Evolutionary conservation across 2,113 vertebrate species (phyloP).

Genomic region (Globicephala melas): DNA sequence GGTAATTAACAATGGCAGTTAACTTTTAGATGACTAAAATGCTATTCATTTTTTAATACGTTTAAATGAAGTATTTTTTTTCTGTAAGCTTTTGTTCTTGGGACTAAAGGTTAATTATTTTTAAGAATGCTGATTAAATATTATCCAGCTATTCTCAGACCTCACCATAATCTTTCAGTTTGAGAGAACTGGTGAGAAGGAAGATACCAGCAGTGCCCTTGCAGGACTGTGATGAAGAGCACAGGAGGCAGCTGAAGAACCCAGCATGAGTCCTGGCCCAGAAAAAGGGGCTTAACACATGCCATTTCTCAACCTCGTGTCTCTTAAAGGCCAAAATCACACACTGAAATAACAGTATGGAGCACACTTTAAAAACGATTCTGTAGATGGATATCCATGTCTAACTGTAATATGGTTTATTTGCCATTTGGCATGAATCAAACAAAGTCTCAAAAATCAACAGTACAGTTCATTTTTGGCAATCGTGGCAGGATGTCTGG

Average conservation of each 20-base stretch:
- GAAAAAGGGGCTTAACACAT: background rate
- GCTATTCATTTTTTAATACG: background rate
- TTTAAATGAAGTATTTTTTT: slow-evolving; percentile 24
- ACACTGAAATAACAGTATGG: background rate
- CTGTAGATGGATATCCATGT: background rate
- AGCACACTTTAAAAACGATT: background rate
- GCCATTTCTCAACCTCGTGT: background rate
- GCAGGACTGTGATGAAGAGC: background rate
- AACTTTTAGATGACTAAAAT: slow-evolving; percentile 35
- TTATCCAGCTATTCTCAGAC: background rate
- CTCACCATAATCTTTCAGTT: background rate
- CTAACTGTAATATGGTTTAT: background rate
- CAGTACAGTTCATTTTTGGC: background rate
- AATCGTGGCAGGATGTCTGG: background rate
- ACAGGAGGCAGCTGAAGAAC: background rate
- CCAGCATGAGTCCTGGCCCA: background rate
- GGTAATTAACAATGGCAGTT: background rate
- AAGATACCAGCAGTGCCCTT: background rate
- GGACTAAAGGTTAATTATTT: slow-evolving; percentile 2
- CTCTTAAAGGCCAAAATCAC: background rate
- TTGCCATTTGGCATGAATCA: background rate
- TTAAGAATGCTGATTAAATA: background rate
- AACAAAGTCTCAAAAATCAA: background rate
- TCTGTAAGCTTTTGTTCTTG: background rate
- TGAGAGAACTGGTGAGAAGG: background rate